A percentile compares a stretch with the other conserved stretches of the same genome.
phyloP scores from a whole-genome alignment of 2,888 invertebrate species.

The Stenolophus ochropezus region DNA sequence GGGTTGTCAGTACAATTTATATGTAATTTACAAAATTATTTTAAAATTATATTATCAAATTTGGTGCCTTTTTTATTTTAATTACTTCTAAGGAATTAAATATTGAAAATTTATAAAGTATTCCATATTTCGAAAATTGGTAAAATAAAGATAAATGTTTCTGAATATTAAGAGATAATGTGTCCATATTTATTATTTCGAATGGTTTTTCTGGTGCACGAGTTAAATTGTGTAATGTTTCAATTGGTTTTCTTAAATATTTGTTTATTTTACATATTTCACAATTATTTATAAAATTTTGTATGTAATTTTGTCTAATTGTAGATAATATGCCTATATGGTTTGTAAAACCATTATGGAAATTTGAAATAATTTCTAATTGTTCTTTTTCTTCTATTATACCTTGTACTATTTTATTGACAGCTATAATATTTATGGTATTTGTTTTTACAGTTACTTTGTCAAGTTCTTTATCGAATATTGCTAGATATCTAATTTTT shows the following conservation, averaged over 20 bases:
- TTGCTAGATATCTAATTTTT: too few species aligned
- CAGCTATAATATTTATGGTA: too few species aligned
- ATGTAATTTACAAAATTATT: too few species aligned
- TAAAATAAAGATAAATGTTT: not conserved
- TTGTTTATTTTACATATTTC: constrained; percentile 62
- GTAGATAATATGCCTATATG: not conserved
- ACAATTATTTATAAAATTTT: constrained; percentile 51
- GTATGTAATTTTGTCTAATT: not conserved
- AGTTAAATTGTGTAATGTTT: constrained; percentile 59
- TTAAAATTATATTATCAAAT: too few species aligned
- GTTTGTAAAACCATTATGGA: not conserved
- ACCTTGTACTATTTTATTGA: too few species aligned
- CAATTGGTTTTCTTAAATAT: constrained; percentile 63
- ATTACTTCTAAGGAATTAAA: not conserved
- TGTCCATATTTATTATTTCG: constrained; percentile 61
- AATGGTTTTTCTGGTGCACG: constrained; percentile 61
- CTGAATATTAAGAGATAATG: not conserved
- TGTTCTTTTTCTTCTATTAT: not conserved
- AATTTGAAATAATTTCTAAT: not conserved
- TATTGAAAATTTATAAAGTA: not conserved
- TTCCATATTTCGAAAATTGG: not conserved
- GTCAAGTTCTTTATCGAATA: not conserved
- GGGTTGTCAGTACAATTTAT: too few species aligned
- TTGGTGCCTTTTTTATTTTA: not conserved
- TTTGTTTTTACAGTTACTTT: too few species aligned